Base-by-base conservation (phyloP, 2,113 vertebrate species). In the Smithornis capensis region DNA sequence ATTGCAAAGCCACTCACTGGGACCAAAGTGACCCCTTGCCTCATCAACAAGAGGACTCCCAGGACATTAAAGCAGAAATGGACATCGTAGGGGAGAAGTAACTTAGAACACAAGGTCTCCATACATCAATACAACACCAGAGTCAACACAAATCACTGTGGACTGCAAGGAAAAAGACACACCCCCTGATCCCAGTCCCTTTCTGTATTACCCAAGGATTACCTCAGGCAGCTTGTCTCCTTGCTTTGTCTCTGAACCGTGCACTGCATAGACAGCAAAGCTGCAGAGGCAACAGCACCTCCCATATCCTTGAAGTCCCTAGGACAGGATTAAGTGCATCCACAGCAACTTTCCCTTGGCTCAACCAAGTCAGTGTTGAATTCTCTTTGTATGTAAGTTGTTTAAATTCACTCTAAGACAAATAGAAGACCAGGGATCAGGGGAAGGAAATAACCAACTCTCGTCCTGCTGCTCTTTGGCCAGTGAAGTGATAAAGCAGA, bases 401-500 rank as follows among this genome's bases (percentile, higher is more conserved):
- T 38, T 94, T 64, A 71, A 90, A 95, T 37, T 92, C 56, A 45
- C 65, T 49, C 9, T 50, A 60, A 82, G 49, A 78, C 55, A 79
- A 92, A 37, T 24, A 75, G 42, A 38, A 89, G 29, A 38, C 86
- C 40, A 40, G 40, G 59, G 28, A 69, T 76, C 21, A 31, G 31
- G 53, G 25, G 27, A 60, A 92, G 53, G 53, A 90, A 95, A 94
- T 79, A 87, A 60, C 57, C 22, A n/a, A 17, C n/a, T 38, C 55
- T 64, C 73, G 79, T 77, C 81, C 75, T 88, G n/a, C 49, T 93
- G 80, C 60, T 94, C 49, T 92, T 94, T 75, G 77, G 71, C 28
- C 65, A 57, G 47, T 76, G 38, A 93, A 92, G 62, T 27, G 91
- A 91, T 86, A 95, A 93, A 80, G 29, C 82, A 53, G 70, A 86